Conservation (phyloP, 2,888 invertebrate species). For the Xanthorhoe spadicearia region DNA sequence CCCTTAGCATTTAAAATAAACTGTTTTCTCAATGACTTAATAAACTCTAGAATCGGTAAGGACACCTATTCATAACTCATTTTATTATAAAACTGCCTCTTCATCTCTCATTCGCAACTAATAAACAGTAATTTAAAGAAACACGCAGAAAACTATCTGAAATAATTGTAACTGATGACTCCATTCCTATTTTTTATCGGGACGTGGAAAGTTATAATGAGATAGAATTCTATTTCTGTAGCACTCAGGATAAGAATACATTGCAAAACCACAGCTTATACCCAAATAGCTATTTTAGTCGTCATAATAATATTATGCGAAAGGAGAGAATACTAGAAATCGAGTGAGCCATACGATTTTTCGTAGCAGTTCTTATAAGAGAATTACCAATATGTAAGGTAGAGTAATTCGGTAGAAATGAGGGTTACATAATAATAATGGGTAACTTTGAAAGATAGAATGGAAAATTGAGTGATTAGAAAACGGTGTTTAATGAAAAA, state of each 20-base stretch:
- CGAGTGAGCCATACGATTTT: no score
- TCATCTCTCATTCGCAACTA: conserved; percentile 55
- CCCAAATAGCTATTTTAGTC: conserved; percentile 6
- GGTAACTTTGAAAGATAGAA: no score
- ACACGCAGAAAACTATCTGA: conserved; percentile 35
- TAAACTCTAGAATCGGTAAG: conserved; percentile 31
- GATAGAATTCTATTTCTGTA: conserved; percentile 71
- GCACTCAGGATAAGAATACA: conserved; percentile 77
- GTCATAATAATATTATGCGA: no score
- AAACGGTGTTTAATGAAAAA: no score
- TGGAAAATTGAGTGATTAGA: no score
- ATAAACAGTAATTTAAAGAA: conserved; percentile 52
- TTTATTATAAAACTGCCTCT: conserved; percentile 45
- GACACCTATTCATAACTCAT: conserved; percentile 37
- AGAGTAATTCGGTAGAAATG: no score
- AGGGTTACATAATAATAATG: no score
- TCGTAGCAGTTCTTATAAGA: no score
- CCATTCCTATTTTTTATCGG: conserved; percentile 76
- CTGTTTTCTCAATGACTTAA: conserved; percentile 28
- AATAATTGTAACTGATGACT: conserved; percentile 74
- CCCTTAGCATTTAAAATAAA: conserved; percentile 8
- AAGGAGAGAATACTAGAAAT: no score
- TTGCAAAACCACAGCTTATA: conserved; percentile 48
- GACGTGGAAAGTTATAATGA: conserved; percentile 80
- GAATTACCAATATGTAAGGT: no score